phyloP scores from a whole-genome alignment of 2,113 vertebrate species.

The Hymenochirus boettgeri region DNA sequence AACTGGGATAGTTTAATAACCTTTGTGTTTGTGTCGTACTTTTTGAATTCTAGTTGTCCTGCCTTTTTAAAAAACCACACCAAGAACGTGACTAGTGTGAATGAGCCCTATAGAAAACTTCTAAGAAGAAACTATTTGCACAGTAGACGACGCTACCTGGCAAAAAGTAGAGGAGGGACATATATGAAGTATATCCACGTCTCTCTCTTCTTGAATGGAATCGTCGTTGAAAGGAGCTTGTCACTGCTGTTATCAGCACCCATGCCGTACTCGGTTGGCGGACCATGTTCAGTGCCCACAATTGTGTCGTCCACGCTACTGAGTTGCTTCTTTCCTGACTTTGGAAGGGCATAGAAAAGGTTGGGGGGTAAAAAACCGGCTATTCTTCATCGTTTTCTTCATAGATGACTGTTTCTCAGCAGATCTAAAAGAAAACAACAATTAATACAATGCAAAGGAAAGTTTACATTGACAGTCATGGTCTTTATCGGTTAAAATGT shows the following conservation, averaged over 20 bases:
- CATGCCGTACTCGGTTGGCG: conserved; percentile 61
- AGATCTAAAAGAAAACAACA: conserved; percentile 52
- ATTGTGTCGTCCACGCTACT: conserved; percentile 79
- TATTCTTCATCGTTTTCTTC: conserved; percentile 65
- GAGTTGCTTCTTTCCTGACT: conserved; percentile 61
- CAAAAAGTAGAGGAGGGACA: conserved; percentile 72
- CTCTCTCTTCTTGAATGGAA: conserved; percentile 79
- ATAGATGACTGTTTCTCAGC: conserved; percentile 64
- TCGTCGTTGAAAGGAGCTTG: conserved; percentile 83
- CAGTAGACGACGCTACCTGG: too few relatives aligned
- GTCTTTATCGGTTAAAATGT: too few relatives aligned
- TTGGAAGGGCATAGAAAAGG: conserved; percentile 82
- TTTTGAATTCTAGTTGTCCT: too few relatives aligned
- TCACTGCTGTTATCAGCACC: conserved; percentile 83
- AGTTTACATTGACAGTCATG: too few relatives aligned
- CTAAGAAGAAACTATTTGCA: too few relatives aligned
- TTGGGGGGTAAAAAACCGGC: conserved; percentile 81
- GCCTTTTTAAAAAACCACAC: too few relatives aligned
- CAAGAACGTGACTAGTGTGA: too few relatives aligned
- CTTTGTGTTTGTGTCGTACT: too few relatives aligned
- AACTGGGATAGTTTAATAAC: too few relatives aligned
- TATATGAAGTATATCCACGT: conserved; percentile 63
- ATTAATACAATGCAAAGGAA: too few relatives aligned
- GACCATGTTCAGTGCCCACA: conserved; percentile 77
- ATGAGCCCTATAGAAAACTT: too few relatives aligned